Evolutionary conservation across 35 echinoderm and acorn worm species (phyloP), one percentile per base, ranked within the genome.

Genomic region (Lytechinus variegatus): DNA sequence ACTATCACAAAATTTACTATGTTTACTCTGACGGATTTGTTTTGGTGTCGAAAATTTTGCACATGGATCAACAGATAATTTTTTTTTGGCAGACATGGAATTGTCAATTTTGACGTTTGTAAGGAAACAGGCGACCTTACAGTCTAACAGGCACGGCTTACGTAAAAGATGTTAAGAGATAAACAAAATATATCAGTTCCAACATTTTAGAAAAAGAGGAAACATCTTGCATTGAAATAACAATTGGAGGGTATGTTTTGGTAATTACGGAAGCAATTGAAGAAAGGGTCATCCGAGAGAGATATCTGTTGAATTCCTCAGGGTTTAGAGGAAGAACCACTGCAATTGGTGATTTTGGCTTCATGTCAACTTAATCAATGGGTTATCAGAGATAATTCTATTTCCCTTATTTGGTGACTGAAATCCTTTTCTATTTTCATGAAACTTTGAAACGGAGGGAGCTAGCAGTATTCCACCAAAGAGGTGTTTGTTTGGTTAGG

Each of bases 161-260:
- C 66, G 66, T 79, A 79, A 79, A 44, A 79, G 66, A 79, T 79
- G 19, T 79, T 79, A 24, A 13, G n/a, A 79, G 66, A 79, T 79
- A 79, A 79, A 79, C 66, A 79, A 79, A 79, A 79, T 16, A 79
- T 79, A 79, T 79, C 66, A 79, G 66, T 79, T 79, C n/a, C 66
- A 79, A 79, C 66, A 79, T 79, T 19, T 79, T 24, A 79, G 66
- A 8, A 79, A 79, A 79, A 79, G 66, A 79, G 66, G 66, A 79
- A 79, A 79, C 66, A 79, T 79, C 66, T 79, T 79, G 66, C 19
- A 24, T 24, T 79, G 66, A 79, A 79, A 79, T 27, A 79, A 79
- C 66, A 79, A 79, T 24, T 79, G 66, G 24, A 14, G 21, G 66
- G 66, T 24, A 79, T 79, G 66, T 79, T 79, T 79, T n/a, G 66